Conservation (phyloP, 2,113 vertebrate genomes). For the Tamias sibiricus region DNA sequence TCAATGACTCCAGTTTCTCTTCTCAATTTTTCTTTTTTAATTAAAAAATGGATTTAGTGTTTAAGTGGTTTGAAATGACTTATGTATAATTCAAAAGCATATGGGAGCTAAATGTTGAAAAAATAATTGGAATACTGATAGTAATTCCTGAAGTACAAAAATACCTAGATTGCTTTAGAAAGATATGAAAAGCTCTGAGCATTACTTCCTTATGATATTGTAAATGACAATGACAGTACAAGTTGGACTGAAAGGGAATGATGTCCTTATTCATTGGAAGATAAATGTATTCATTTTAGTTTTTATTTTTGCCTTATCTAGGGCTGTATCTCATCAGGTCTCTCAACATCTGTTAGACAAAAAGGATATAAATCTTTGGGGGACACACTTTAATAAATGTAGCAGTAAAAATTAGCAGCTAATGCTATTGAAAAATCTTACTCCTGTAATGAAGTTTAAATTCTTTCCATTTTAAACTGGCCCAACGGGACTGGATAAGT, state of each 20-base stretch:
- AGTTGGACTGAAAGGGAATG: neutral
- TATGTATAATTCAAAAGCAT: neutral
- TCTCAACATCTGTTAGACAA: neutral
- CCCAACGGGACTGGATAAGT: neutral
- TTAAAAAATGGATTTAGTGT: neutral
- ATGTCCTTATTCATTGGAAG: neutral
- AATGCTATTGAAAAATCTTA: neutral
- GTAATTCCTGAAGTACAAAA: neutral
- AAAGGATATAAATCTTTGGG: neutral
- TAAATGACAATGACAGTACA: neutral
- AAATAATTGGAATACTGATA: neutral
- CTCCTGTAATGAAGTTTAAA: neutral
- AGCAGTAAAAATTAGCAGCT: neutral
- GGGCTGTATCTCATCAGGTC: neutral
- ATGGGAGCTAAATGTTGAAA: neutral
- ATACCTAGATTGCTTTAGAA: neutral
- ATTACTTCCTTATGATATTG: neutral
- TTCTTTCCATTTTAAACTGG: slow-evolving; percentile 1
- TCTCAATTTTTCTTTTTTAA: neutral
- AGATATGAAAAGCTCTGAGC: neutral
- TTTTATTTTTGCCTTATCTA: neutral
- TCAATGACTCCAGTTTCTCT: neutral
- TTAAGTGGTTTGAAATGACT: neutral
- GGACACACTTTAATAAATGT: neutral
- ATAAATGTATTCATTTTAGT: neutral